phyloP scores from a whole-genome alignment of 2,113 vertebrate genomes.

The Phyllostomus hastatus region DNA sequence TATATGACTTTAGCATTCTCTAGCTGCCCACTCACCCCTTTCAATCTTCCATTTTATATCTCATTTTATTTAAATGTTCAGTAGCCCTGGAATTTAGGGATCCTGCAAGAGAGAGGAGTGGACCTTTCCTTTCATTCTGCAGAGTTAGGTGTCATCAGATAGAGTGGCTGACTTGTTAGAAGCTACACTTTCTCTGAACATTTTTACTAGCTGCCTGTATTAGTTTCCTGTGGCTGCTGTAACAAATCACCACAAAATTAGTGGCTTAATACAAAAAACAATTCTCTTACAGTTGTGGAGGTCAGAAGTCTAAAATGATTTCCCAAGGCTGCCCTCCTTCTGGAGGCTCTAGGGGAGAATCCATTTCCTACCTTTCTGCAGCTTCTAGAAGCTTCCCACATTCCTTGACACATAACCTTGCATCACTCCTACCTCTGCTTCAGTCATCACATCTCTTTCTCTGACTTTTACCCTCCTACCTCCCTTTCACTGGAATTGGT shows the following conservation, averaged over 20 bases:
- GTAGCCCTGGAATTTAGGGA: background rate
- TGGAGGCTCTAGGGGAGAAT: background rate
- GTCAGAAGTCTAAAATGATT: background rate
- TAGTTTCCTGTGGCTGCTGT: background rate
- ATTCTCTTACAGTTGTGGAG: background rate
- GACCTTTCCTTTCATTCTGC: background rate
- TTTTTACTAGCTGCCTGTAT: background rate
- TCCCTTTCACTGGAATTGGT: background rate
- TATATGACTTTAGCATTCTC: constrained; percentile 46
- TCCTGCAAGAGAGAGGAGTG: background rate
- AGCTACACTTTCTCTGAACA: background rate
- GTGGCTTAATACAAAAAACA: background rate
- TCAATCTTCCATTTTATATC: background rate
- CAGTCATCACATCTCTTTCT: background rate
- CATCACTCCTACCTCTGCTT: background rate
- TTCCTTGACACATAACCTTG: background rate
- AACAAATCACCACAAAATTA: background rate
- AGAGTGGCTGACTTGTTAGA: background rate
- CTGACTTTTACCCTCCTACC: background rate
- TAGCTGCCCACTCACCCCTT: constrained; percentile 58
- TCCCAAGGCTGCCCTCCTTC: background rate
- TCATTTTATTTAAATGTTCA: background rate
- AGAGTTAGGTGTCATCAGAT: background rate
- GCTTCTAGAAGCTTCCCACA: background rate
- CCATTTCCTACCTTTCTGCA: background rate